These are phyloP conservation scores for Parasteatoda tepidariorum DNA, from an alignment of 1,140 invertebrate genomes.

Conservation along the genomic window DNA sequence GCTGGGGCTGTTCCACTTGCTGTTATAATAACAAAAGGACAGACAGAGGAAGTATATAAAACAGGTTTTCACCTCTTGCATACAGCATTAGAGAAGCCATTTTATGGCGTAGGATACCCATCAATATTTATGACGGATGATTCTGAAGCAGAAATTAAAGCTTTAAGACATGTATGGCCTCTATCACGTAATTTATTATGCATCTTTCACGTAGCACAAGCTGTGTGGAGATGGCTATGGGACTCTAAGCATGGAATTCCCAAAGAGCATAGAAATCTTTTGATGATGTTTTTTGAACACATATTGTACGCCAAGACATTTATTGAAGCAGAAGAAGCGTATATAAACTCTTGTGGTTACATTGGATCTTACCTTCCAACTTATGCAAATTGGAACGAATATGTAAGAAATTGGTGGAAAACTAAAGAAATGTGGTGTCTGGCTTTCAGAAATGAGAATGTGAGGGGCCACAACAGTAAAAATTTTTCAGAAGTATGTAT, in stretches of 20 bases:
- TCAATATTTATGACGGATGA: background rate
- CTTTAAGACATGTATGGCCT: background rate
- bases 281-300: background rate
- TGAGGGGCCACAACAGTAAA: background rate
- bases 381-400: background rate
- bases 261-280: background rate
- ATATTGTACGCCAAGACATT: background rate
- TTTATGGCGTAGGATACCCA: background rate
- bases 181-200: background rate
- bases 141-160: background rate
- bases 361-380: background rate
- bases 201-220: background rate
- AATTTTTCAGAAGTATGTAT: background rate
- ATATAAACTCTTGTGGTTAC: background rate
- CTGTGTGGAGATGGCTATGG: slow-evolving; percentile 9
- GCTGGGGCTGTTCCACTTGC: slow-evolving; percentile 4
- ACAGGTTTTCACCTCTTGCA: slow-evolving; percentile 9
- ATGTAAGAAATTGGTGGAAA: background rate
- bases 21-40: slow-evolving; percentile 27
- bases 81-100: background rate
- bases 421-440: background rate
- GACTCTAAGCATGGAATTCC: background rate
- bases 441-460: background rate
- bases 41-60: background rate
- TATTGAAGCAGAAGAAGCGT: background rate